phyloP scores from a whole-genome alignment of 64 coral and sea anemone species.

The Pocillopora damicornis region DNA sequence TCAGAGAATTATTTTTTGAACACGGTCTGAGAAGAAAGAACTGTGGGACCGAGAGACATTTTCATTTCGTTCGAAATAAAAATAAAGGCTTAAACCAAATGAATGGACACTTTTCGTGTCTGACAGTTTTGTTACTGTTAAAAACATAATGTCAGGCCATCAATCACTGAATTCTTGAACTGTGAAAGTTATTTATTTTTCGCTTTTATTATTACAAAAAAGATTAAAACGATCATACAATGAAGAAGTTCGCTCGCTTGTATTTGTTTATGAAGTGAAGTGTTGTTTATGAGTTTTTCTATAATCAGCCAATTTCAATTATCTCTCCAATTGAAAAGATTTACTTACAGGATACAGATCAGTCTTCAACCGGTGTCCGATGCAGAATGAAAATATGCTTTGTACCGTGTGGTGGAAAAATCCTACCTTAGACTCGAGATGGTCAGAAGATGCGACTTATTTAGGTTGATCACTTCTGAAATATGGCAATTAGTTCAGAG shows the following conservation, averaged over 20 bases:
- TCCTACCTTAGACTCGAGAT: no score
- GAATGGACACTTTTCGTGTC: not conserved
- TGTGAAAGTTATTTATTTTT: not conserved
- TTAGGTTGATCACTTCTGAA: no score
- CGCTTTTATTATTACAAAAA: not conserved
- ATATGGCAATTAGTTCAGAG: no score
- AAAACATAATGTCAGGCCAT: conserved; percentile 20
- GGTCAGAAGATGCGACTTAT: no score
- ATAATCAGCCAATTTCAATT: no score
- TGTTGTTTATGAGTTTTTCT: not conserved
- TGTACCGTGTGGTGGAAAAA: no score
- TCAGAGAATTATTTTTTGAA: not conserved
- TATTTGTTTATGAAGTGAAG: not conserved
- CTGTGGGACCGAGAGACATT: not conserved
- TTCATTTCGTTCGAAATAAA: not conserved
- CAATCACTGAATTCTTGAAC: conserved; percentile 22
- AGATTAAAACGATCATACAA: not conserved
- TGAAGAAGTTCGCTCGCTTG: not conserved
- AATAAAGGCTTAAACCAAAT: not conserved
- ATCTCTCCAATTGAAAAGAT: no score
- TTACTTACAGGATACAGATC: no score
- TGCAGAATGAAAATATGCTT: no score
- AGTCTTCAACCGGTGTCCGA: no score
- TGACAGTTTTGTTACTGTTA: not conserved
- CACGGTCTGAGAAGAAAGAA: not conserved